Conservation (phyloP, 2,113 vertebrate genomes). For the Zootoca vivipara region DNA sequence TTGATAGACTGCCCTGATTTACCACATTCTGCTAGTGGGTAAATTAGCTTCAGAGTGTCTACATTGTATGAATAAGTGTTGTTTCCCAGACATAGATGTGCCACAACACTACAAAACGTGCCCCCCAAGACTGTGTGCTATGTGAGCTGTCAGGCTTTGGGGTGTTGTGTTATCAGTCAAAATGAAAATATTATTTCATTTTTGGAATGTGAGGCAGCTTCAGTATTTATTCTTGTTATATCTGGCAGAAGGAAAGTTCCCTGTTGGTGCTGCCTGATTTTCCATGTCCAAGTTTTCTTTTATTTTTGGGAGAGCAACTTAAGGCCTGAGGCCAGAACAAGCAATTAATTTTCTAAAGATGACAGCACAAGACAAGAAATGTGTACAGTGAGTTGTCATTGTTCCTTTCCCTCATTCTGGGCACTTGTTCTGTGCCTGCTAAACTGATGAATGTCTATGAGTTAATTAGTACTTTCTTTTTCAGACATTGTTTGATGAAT, state of each 20-base stretch:
- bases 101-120: constrained; percentile 6
- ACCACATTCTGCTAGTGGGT: constrained; percentile 48
- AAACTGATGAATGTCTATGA: background rate
- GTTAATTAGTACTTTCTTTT: background rate
- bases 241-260: constrained; percentile 70
- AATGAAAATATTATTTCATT: constrained; percentile 58
- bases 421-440: background rate
- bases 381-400: background rate
- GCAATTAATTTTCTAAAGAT: background rate
- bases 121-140: constrained; percentile 24
- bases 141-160: constrained; percentile 16
- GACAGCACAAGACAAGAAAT: background rate
- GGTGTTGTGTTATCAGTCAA: constrained; percentile 47
- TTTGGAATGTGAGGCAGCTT: constrained; percentile 66
- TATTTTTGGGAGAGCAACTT: background rate
- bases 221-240: constrained; percentile 68
- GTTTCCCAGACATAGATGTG: constrained; percentile 19
- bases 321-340: background rate
- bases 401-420: background rate
- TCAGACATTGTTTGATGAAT: background rate
- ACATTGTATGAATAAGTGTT: constrained; percentile 32
- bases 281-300: background rate
- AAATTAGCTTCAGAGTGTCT: constrained; percentile 37
- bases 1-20: constrained; percentile 31
- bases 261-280: constrained; percentile 39